phyloP scores from a whole-genome alignment of 1,140 invertebrate genomes.

The Odontomachus brunneus region DNA sequence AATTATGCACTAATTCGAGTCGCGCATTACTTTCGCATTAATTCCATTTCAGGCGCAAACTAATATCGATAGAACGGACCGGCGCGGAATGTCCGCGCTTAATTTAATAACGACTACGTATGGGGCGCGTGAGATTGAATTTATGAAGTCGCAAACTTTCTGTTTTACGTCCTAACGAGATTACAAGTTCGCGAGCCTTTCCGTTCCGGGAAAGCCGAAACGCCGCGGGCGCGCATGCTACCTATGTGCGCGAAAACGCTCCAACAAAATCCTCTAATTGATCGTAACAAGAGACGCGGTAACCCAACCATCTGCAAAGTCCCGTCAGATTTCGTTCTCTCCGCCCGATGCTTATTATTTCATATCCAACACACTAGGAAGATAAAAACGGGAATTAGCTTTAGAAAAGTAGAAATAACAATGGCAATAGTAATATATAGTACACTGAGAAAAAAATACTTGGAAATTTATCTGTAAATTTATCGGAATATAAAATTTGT shows the following conservation, averaged over 20 bases:
- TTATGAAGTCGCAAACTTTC: constrained; percentile 58
- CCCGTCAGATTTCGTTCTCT: background rate
- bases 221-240: background rate
- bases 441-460: no score
- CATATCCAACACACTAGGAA: background rate
- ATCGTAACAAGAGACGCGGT: constrained; percentile 42
- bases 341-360: background rate
- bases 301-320: constrained; percentile 26
- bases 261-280: constrained; percentile 34
- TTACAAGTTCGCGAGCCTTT: constrained; percentile 54
- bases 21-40: constrained; percentile 38
- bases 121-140: constrained; percentile 53
- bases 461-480: no score
- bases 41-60: constrained; percentile 28
- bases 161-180: constrained; percentile 55
- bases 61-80: constrained; percentile 56
- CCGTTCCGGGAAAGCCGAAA: constrained; percentile 31
- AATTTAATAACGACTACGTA: constrained; percentile 57
- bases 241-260: constrained; percentile 21
- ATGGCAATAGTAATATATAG: no score
- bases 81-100: constrained; percentile 37
- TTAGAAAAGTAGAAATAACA: no score
- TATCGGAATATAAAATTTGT: no score
- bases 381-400: background rate
- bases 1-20: constrained; percentile 25